A percentile compares a stretch with the other conserved stretches of the same genome.
Evolutionary conservation across 1,140 invertebrate species (phyloP).

Genomic region (Lerema accius): DNA sequence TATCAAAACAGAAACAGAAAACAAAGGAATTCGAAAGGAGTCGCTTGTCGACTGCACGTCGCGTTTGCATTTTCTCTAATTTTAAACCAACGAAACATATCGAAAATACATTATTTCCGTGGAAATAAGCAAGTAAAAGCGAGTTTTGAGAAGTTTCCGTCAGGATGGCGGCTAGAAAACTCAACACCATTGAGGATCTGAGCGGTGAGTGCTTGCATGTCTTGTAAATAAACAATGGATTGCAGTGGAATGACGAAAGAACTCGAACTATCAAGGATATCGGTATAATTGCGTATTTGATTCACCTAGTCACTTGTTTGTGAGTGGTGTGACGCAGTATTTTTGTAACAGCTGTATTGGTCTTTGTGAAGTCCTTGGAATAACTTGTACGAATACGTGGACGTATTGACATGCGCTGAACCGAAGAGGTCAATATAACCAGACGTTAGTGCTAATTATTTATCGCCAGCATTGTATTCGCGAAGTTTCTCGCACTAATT

Average conservation of each 20-base stretch:
- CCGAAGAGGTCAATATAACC: constrained; percentile 38
- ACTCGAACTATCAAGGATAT: constrained; percentile 48
- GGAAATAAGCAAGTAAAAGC: constrained; percentile 20
- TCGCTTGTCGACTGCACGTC: constrained; percentile 37
- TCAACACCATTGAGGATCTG: constrained; percentile 76
- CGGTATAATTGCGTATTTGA: constrained; percentile 29
- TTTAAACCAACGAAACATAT: constrained; percentile 27
- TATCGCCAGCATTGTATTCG: constrained; percentile 11
- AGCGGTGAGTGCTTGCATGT: constrained; percentile 73
- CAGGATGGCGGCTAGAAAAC: constrained; percentile 70
- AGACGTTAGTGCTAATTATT: constrained; percentile 12
- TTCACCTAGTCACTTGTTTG: constrained; percentile 15
- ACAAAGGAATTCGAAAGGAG: constrained; percentile 57
- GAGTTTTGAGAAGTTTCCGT: constrained; percentile 44
- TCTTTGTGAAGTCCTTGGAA: constrained; percentile 53
- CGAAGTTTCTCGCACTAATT: constrained; percentile 11
- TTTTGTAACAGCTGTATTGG: constrained; percentile 49
- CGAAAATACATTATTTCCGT: constrained; percentile 36
- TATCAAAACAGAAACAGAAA: constrained; percentile 75
- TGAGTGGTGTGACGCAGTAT: constrained; percentile 48
- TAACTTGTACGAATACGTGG: constrained; percentile 37
- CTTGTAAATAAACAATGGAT: constrained; percentile 66
- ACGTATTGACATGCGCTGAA: constrained; percentile 42
- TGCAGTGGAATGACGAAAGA: constrained; percentile 50
- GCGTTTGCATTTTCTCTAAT: constrained; percentile 22